Percentiles rank a stretch among this genome's conserved stretches.
Conservation (phyloP, 2,113 vertebrate species). For the Barnardius zonarius region DNA sequence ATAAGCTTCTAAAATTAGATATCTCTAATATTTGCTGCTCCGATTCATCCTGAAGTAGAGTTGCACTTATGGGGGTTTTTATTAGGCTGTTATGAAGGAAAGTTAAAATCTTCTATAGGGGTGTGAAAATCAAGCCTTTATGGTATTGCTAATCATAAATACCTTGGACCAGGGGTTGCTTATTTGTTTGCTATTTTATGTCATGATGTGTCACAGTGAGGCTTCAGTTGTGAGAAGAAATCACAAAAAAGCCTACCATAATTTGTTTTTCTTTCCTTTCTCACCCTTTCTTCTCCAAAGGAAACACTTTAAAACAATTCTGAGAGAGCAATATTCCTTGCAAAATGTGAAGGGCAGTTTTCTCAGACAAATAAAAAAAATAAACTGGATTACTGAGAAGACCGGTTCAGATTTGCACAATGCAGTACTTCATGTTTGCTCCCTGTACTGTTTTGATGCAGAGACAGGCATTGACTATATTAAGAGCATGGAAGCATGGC, state of each 20-base stretch:
- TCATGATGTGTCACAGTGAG: not conserved
- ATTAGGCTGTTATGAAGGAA: not conserved
- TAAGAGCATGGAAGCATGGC: not conserved
- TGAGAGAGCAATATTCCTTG: not conserved
- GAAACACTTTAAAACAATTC: not conserved
- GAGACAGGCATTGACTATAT: not conserved
- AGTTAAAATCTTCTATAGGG: not conserved
- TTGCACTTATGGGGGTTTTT: not conserved
- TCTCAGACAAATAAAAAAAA: not conserved
- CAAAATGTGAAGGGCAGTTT: not conserved
- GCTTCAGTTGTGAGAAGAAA: not conserved
- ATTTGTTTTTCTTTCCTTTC: not conserved
- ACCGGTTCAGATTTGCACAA: not conserved
- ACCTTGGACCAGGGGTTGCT: not conserved
- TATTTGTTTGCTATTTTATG: not conserved
- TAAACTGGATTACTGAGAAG: not conserved
- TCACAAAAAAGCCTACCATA: not conserved
- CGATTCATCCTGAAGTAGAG: slow-evolving; percentile 1
- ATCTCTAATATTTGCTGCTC: not conserved
- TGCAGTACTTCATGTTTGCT: not conserved
- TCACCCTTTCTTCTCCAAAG: not conserved
- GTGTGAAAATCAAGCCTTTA: not conserved
- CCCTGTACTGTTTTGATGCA: not conserved
- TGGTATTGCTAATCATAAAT: not conserved
- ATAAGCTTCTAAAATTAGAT: slow-evolving; percentile 8